These are phyloP conservation scores for Rugalucina vietnamica DNA, from an alignment of 2,888 invertebrate species.

Conservation along the genomic window DNA sequence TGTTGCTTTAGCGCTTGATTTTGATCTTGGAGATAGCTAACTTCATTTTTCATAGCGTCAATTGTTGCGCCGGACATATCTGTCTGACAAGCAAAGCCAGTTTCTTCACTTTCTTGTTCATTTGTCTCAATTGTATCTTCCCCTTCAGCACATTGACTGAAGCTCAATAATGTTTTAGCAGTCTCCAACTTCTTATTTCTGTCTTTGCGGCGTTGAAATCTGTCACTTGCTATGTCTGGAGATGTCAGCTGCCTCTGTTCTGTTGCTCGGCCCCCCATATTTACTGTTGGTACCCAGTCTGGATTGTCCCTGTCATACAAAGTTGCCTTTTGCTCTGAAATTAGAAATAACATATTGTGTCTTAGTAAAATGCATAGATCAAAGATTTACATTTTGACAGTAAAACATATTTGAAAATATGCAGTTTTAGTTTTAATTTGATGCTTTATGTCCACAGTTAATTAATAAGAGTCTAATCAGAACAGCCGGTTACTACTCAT, in stretches of 20 bases:
- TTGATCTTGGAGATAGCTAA: neutral
- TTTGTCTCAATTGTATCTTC: neutral
- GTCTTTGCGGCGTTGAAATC: neutral
- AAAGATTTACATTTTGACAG: too few species aligned
- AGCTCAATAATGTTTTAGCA: neutral
- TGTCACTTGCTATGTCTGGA: neutral
- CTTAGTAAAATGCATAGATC: too few species aligned
- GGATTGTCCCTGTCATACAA: neutral
- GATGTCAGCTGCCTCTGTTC: neutral
- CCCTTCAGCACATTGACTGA: neutral
- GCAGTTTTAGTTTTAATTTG: too few species aligned
- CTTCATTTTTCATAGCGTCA: neutral
- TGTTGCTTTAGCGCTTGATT: neutral
- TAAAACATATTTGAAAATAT: too few species aligned
- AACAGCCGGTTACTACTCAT: too few species aligned
- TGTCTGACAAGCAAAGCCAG: neutral
- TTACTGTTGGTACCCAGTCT: neutral
- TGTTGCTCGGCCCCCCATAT: too few species aligned
- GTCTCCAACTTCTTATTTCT: neutral
- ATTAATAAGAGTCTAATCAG: too few species aligned
- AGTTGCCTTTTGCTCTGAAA: neutral
- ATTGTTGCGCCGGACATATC: neutral
- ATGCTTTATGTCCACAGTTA: too few species aligned
- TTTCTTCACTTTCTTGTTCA: neutral
- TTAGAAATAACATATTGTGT: too few species aligned